Percentiles rank a stretch among this genome's conserved stretches.
These are phyloP conservation scores for Neoscelio sp. DNA, from an alignment of 2,888 invertebrate genomes.

Conservation along the genomic window DNA sequence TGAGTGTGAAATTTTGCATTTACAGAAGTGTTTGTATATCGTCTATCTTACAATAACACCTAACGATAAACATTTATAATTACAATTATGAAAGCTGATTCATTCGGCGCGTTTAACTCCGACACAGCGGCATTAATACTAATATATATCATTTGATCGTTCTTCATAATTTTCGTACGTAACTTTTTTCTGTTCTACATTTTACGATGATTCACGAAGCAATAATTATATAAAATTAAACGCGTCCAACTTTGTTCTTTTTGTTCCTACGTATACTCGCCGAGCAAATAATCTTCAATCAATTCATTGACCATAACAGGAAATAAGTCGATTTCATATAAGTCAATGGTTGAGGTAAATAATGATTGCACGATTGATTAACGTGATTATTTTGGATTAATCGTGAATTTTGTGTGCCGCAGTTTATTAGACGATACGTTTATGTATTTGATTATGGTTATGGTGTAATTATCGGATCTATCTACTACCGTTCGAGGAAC, in stretches of 20 bases:
- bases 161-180: slow-evolving; percentile 11
- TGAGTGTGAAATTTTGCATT: slow-evolving; percentile 54
- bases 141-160: slow-evolving; percentile 29
- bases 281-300: slow-evolving; percentile 22
- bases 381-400: slow-evolving; percentile 9
- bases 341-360: slow-evolving; percentile 34
- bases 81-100: slow-evolving; percentile 68
- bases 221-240: slow-evolving; percentile 38
- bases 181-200: slow-evolving; percentile 26
- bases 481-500: slow-evolving; percentile 80
- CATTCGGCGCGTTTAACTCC: slow-evolving; percentile 22
- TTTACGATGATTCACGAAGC: slow-evolving; percentile 51
- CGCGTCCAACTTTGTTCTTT: not conserved
- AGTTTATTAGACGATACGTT: slow-evolving; percentile 69
- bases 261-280: no score
- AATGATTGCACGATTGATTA: slow-evolving; percentile 32
- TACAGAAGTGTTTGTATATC: slow-evolving; percentile 38
- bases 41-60: slow-evolving; percentile 19
- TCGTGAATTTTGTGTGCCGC: slow-evolving; percentile 3
- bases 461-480: slow-evolving; percentile 82
- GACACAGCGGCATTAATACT: slow-evolving; percentile 34
- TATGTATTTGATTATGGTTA: slow-evolving; percentile 82
- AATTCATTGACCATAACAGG: slow-evolving; percentile 19
- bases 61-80: slow-evolving; percentile 69
- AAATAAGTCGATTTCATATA: slow-evolving; percentile 37